Evolutionary conservation across 2,888 invertebrate species (phyloP), one percentile per base, ranked within the genome.

Genomic region (Papilio demoleus): DNA sequence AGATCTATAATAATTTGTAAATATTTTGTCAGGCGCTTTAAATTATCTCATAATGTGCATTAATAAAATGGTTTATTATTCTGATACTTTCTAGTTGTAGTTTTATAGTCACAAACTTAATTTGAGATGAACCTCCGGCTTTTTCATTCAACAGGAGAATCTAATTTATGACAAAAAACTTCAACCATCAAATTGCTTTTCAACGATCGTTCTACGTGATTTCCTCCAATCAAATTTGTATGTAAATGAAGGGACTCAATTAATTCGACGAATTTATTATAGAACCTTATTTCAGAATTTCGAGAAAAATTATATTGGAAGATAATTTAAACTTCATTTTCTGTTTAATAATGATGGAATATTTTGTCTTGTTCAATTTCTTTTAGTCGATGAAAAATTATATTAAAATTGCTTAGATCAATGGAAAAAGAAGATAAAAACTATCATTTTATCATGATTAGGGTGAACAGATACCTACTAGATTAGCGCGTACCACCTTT

Each of bases 221-320:
- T 53, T 53, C 53, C 27, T 53, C 53, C 53, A 53, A 53, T 53
- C 53, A 53, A 47, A 53, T 53, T 53, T 53, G 53, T 53, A 53
- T 53, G 53, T 53, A 53, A 53, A 53, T 53, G 53, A 53, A 53
- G 53, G 53, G 53, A 27, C 53, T 53, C 53, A 53, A 53, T 53
- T 53, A 53, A 53, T 53, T 53, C 27, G 27, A n/a, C 53, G 47
- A 53, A 27, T 53, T 53, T 53, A 50, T 50, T 24, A 24, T 50
- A 24, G 14, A 50, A 50, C 50, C 50, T 50, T 50, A 24, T 14
- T 50, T 47, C 24, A 24, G 50, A 50, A 50, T 14, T 50, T 24
- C 8, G 0, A 24, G 27, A 53, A 53, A 53, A 53, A 27, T 53
- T 1, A 53, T 53, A 53, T 53, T 53, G 53, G 27, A 24, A 27